These are phyloP conservation scores for Rhamnusium bicolor DNA, from an alignment of 2,888 invertebrate genomes.

Conservation along the genomic window DNA sequence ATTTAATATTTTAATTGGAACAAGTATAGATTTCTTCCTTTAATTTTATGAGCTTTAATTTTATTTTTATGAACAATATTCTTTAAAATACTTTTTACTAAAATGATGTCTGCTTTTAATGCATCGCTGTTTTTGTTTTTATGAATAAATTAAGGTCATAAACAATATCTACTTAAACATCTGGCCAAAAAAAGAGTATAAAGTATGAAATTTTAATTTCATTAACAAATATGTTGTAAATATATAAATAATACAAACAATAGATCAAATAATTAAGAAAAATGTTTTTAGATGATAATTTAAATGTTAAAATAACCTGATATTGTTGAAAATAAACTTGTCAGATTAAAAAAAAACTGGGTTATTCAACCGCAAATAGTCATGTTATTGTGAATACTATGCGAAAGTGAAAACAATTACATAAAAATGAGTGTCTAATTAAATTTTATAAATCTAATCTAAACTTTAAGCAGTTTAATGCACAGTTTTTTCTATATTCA, in stretches of 20 bases:
- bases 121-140: too few relatives aligned
- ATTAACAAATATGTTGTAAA: too few relatives aligned
- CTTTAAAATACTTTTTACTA: too few relatives aligned
- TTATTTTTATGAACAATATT: too few relatives aligned
- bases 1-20: too few relatives aligned
- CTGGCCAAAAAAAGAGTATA: neutral
- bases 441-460: too few relatives aligned
- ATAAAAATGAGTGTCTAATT: neutral
- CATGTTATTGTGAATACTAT: neutral
- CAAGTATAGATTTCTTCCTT: too few relatives aligned
- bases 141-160: neutral
- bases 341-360: neutral
- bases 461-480: neutral
- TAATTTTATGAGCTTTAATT: too few relatives aligned
- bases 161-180: neutral
- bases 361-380: neutral
- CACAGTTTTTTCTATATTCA: neutral
- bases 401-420: neutral
- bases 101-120: neutral
- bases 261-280: too few relatives aligned
- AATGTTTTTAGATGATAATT: neutral
- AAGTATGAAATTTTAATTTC: neutral
- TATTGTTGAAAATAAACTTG: neutral
- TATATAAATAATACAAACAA: too few relatives aligned
- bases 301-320: neutral